phyloP scores from a whole-genome alignment of 2,797 vertebrate genomes.

The Poecile montanus region DNA sequence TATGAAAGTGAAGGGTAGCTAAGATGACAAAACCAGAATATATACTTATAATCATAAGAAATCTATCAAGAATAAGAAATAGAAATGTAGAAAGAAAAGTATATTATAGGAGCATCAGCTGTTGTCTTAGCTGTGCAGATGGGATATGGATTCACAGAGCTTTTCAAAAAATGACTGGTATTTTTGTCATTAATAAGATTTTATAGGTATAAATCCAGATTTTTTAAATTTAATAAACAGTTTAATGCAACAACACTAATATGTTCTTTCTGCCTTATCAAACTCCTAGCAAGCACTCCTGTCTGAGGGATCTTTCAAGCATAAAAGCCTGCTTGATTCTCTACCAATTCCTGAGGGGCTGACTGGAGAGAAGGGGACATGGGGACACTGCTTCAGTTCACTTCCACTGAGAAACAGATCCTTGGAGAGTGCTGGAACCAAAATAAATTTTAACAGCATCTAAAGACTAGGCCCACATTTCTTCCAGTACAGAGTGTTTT shows the following conservation, averaged over 20 bases:
- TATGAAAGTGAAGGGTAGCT: background rate
- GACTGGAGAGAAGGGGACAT: background rate
- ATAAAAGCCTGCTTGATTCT: background rate
- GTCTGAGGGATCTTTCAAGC: background rate
- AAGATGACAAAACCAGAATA: background rate
- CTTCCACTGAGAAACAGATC: background rate
- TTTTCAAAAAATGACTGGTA: background rate
- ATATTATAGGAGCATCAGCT: background rate
- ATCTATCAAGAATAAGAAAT: background rate
- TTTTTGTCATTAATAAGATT: background rate
- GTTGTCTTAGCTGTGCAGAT: background rate
- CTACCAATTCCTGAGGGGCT: background rate
- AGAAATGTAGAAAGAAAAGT: background rate
- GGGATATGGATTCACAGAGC: background rate
- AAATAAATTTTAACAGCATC: slow-evolving; percentile 10
- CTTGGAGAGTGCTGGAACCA: background rate
- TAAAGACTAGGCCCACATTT: background rate
- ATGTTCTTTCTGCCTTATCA: background rate
- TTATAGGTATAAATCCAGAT: background rate
- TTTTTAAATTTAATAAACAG: background rate
- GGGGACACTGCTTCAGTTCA: background rate
- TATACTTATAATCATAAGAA: background rate
- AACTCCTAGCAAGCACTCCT: background rate
- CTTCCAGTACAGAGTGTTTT: slow-evolving; percentile 10
- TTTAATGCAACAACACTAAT: background rate